These are phyloP conservation scores for Drosophila barbarae DNA, from an alignment of 2,888 invertebrate genomes.

Conservation along the genomic window DNA sequence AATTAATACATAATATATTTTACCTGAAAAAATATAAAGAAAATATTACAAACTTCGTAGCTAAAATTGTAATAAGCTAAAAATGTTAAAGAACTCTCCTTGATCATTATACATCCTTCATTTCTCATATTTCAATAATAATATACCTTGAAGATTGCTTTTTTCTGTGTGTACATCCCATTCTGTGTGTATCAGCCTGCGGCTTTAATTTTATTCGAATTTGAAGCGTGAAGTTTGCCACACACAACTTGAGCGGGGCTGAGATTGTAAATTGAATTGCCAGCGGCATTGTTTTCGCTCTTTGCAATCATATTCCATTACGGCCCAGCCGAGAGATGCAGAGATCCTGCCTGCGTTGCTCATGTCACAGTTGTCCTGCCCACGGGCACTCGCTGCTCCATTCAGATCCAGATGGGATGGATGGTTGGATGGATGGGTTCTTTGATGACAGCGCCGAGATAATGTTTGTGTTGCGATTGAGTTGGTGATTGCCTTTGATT, in stretches of 20 bases:
- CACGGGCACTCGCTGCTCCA: constrained; percentile 51
- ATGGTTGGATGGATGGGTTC: constrained; percentile 22
- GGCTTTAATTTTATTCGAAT: constrained; percentile 69
- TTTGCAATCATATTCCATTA: constrained; percentile 79
- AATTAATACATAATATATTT: no score
- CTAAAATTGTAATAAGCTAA: no score
- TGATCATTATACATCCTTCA: no score
- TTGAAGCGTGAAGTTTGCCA: constrained; percentile 71
- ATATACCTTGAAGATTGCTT: not conserved
- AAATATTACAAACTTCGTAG: no score
- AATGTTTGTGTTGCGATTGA: constrained; percentile 68
- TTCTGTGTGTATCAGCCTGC: constrained; percentile 46
- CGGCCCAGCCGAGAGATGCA: constrained; percentile 30
- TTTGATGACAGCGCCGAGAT: constrained; percentile 67
- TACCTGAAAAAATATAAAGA: no score
- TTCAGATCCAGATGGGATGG: constrained; percentile 3
- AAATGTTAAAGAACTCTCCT: no score
- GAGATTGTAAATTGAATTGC: constrained; percentile 77
- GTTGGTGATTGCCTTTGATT: constrained; percentile 66
- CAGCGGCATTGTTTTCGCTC: constrained; percentile 78
- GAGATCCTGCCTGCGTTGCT: constrained; percentile 51
- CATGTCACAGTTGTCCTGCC: constrained; percentile 63
- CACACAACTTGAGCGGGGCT: constrained; percentile 53
- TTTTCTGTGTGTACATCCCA: not conserved
- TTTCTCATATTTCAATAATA: no score